A percentile compares a stretch with the other conserved stretches of the same genome.
These are phyloP conservation scores for Dryas iulia DNA, from an alignment of 1,140 invertebrate species.

Conservation along the genomic window DNA sequence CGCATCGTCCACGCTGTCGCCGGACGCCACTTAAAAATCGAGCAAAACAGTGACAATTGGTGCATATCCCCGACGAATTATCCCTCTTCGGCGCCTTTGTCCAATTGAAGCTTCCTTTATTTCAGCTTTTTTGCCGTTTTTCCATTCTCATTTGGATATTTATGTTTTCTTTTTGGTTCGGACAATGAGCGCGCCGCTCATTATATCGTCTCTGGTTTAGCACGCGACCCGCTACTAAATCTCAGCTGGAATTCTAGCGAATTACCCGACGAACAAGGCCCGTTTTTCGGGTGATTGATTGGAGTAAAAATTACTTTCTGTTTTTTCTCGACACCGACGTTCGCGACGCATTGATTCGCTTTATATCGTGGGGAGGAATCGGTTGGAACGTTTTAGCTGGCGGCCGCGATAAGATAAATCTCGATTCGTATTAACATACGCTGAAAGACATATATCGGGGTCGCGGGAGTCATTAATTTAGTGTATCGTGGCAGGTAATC, in stretches of 20 bases:
- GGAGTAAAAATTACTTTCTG: conserved; percentile 73
- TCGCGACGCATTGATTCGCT: conserved; percentile 42
- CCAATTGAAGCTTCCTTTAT: conserved; percentile 75
- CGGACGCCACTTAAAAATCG: conserved; percentile 47
- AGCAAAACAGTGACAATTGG: conserved; percentile 77
- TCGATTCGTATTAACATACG: conserved; percentile 50
- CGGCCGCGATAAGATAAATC: conserved; percentile 51
- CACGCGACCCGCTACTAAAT: conserved; percentile 71
- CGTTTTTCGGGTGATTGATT: conserved; percentile 76
- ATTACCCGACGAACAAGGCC: conserved; percentile 63
- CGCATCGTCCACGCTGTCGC: conserved; percentile 42
- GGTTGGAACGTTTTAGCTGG: conserved; percentile 41
- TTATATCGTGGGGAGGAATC: conserved; percentile 42
- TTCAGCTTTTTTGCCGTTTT: conserved; percentile 75
- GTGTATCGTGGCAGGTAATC: conserved; percentile 65
- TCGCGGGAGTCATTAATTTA: conserved; percentile 60
- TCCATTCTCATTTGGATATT: conserved; percentile 79
- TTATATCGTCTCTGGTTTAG: conserved; percentile 69
- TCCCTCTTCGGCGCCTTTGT: conserved; percentile 77
- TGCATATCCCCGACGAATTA: conserved; percentile 78
- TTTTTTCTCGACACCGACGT: conserved; percentile 50
- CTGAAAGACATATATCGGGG: conserved; percentile 52
- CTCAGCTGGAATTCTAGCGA: conserved; percentile 77
- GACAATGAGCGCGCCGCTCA: conserved; percentile 72
- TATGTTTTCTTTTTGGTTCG: conserved; percentile 70